Conservation (phyloP, 2,888 invertebrate species). For the Hyposoter didymator region DNA sequence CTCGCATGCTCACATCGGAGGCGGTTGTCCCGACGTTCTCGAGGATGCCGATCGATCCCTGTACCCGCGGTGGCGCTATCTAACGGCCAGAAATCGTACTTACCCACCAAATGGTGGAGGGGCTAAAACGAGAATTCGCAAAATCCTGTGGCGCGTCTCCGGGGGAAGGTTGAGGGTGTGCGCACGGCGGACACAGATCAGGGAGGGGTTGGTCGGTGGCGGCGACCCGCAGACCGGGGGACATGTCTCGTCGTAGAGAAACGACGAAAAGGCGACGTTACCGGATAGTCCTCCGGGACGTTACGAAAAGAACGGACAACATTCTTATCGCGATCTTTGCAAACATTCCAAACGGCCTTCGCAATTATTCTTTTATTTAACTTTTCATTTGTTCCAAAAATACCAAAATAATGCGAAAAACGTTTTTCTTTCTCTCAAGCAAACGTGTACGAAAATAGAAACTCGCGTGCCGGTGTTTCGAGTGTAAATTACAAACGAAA, state of each 20-base stretch:
- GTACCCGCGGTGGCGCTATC: constrained; percentile 79
- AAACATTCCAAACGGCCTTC: neutral
- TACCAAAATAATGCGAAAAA: neutral
- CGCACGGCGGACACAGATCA: constrained; percentile 67
- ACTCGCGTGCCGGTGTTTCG: neutral
- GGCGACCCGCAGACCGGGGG: constrained; percentile 63
- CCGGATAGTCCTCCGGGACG: constrained; percentile 74
- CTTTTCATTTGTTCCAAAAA: neutral
- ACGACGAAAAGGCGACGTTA: constrained; percentile 70
- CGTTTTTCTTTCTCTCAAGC: neutral
- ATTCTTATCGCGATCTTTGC: constrained; percentile 30
- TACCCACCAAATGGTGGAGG: constrained; percentile 37
- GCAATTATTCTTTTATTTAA: neutral
- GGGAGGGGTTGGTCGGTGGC: constrained; percentile 69
- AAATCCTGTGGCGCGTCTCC: constrained; percentile 28
- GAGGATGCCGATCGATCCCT: constrained; percentile 77
- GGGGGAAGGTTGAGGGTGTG: constrained; percentile 67
- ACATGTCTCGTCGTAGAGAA: constrained; percentile 69
- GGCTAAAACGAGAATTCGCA: constrained; percentile 19
- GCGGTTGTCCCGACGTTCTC: constrained; percentile 47
- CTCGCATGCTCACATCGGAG: neutral
- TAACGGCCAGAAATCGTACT: constrained; percentile 74
- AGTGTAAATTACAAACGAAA: neutral
- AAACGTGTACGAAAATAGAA: neutral
- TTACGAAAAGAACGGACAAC: constrained; percentile 63